Conservation (phyloP, 2,888 invertebrate species). For the Lingula anatina region DNA sequence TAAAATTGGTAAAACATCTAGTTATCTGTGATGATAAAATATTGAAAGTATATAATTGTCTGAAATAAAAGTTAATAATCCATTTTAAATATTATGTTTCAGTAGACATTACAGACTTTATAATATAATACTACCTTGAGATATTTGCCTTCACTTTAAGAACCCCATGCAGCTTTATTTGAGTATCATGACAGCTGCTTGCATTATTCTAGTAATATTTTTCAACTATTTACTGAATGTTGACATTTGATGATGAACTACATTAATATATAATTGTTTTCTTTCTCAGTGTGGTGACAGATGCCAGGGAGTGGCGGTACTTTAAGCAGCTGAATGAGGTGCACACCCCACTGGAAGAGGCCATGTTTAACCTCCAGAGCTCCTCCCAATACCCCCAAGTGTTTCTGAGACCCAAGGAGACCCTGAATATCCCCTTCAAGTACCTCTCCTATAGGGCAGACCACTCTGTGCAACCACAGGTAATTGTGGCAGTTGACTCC, state of each 20-base stretch:
- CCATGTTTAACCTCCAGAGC: conserved; percentile 47
- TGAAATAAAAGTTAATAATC: too few species aligned
- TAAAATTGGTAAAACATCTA: too few species aligned
- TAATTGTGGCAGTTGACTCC: conserved; percentile 39
- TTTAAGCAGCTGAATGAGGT: conserved; percentile 49
- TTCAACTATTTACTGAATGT: neutral
- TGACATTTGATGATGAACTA: neutral
- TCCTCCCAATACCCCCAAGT: conserved; percentile 37
- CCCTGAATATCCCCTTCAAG: conserved; percentile 52
- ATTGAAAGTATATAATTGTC: too few species aligned
- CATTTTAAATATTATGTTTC: too few species aligned
- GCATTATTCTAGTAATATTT: too few species aligned
- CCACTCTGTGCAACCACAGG: conserved; percentile 42
- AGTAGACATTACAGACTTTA: too few species aligned
- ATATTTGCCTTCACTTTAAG: too few species aligned
- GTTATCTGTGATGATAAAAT: too few species aligned
- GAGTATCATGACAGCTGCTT: neutral
- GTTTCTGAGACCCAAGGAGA: conserved; percentile 52
- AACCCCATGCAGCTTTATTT: too few species aligned
- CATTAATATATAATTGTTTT: neutral
- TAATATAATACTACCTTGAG: too few species aligned
- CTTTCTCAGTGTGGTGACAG: conserved; percentile 47
- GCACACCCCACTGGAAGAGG: conserved; percentile 48
- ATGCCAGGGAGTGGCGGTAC: conserved; percentile 53
- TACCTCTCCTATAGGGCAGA: conserved; percentile 43